Evolutionary conservation across 2,113 vertebrate genomes (phyloP).

Genomic region (Stictonetta naevosa): DNA sequence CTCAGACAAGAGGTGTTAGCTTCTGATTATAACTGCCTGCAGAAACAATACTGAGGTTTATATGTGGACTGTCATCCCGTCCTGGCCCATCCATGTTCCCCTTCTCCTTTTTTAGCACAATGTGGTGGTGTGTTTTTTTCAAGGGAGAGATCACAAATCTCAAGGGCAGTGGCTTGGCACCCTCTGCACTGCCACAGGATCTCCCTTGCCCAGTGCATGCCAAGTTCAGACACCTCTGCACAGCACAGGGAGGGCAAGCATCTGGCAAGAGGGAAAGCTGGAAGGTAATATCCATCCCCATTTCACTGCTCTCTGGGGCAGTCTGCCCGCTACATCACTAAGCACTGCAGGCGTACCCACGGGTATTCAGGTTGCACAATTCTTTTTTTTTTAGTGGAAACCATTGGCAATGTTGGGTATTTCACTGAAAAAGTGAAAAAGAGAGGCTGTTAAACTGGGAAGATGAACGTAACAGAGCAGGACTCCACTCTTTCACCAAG

Average conservation of each 20-base stretch:
- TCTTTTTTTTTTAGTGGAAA: not conserved
- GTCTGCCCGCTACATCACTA: not conserved
- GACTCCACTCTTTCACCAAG: not conserved
- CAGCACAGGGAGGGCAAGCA: accelerated
- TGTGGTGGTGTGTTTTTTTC: not conserved
- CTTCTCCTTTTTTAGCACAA: not conserved
- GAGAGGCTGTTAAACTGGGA: not conserved
- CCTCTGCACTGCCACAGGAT: not conserved
- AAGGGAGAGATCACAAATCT: not conserved
- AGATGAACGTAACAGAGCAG: not conserved
- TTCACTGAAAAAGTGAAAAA: not conserved
- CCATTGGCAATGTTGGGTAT: not conserved
- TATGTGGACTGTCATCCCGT: accelerated
- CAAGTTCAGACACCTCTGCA: not conserved
- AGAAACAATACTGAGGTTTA: not conserved
- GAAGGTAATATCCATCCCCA: not conserved
- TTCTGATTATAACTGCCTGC: not conserved
- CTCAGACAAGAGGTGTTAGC: not conserved
- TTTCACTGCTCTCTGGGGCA: not conserved
- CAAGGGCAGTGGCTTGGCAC: not conserved
- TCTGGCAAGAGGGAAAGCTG: not conserved
- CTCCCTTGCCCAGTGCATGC: accelerated
- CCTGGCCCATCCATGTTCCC: not conserved
- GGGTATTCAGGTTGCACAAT: not conserved
- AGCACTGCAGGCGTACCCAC: accelerated